These are phyloP conservation scores for Bufo gargarizans DNA, from an alignment of 2,113 vertebrate genomes.

Conservation along the genomic window DNA sequence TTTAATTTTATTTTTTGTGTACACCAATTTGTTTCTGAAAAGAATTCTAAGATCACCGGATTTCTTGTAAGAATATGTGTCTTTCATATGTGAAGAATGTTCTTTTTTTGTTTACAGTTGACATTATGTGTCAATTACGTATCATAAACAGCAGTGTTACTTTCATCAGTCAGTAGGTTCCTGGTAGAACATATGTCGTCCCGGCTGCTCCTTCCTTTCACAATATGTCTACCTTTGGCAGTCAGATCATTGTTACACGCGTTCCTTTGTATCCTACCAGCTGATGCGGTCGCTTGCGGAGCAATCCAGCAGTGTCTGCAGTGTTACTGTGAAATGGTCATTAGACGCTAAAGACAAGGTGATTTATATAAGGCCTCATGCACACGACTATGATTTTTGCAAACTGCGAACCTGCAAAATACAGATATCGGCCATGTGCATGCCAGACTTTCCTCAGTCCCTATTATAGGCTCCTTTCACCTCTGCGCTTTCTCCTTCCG, in stretches of 20 bases:
- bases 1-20: neutral
- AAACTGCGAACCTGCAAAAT: too few species aligned
- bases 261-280: neutral
- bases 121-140: neutral
- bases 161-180: neutral
- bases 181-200: slow-evolving; percentile 16
- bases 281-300: neutral
- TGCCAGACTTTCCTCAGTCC: too few species aligned
- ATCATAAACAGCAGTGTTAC: neutral
- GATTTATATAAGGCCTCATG: neutral
- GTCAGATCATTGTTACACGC: neutral
- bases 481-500: too few species aligned
- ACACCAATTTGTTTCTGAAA: neutral
- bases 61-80: neutral
- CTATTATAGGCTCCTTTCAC: too few species aligned
- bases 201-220: slow-evolving; percentile 14
- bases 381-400: too few species aligned
- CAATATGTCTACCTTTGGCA: slow-evolving; percentile 50
- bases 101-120: neutral
- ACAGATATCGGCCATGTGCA: too few species aligned
- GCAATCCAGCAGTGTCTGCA: neutral
- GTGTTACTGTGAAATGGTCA: neutral
- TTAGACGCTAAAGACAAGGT: neutral
- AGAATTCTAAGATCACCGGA: neutral
- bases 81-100: slow-evolving; percentile 1